Evolutionary conservation across 2,797 vertebrate genomes (phyloP).

Genomic region (Oreonectes daqikongensis): DNA sequence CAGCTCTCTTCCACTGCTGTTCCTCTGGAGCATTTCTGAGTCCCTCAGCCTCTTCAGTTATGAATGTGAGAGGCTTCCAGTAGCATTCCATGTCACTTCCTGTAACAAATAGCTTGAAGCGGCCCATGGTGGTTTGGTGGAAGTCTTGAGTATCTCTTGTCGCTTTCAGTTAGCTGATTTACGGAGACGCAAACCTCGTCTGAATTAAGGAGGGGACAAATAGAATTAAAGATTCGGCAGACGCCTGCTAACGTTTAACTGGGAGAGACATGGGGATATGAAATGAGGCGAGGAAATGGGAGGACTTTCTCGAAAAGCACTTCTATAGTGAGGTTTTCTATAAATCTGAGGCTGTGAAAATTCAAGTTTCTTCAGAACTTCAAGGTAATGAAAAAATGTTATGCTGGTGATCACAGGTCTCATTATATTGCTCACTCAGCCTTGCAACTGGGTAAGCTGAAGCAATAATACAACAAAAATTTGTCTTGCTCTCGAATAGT

Average conservation of each 20-base stretch:
- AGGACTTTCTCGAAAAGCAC: not conserved
- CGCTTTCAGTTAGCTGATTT: constrained; percentile 52
- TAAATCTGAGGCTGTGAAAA: not conserved
- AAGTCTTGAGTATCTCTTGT: constrained; percentile 52
- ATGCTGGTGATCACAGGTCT: not conserved
- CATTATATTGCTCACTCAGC: not conserved
- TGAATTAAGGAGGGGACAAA: constrained; percentile 52
- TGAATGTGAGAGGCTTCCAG: constrained; percentile 30
- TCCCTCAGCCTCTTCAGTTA: constrained; percentile 23
- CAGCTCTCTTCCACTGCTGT: constrained; percentile 15
- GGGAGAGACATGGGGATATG: not conserved
- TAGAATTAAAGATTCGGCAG: constrained; percentile 47
- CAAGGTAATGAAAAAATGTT: not conserved
- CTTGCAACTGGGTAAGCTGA: not conserved
- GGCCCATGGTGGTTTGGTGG: constrained; percentile 48
- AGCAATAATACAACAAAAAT: not conserved
- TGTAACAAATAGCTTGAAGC: constrained; percentile 58
- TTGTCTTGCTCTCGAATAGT: too few relatives aligned
- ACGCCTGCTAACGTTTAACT: constrained; percentile 39
- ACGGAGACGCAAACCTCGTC: constrained; percentile 38
- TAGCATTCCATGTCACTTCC: constrained; percentile 48
- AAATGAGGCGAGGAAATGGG: constrained; percentile 1
- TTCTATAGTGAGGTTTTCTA: not conserved
- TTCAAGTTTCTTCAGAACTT: not conserved
- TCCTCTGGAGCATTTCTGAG: constrained; percentile 32